A percentile compares a stretch with the other conserved stretches of the same genome.
phyloP scores from a whole-genome alignment of 1,140 invertebrate genomes.

The Mercenaria mercenaria region DNA sequence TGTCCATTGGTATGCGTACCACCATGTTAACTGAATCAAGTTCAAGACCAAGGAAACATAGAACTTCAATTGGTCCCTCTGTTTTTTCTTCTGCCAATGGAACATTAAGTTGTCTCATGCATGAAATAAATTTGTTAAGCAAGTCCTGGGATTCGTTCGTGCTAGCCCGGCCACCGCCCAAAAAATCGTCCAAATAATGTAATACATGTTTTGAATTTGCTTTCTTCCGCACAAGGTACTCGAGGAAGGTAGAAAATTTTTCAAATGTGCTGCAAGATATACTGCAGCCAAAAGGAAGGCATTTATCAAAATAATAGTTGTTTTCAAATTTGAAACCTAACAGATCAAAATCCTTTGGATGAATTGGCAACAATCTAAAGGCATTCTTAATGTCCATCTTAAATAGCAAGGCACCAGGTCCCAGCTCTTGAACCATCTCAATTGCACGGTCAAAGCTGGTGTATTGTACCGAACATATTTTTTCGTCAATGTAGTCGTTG shows the following conservation, averaged over 20 bases:
- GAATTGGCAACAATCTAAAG: background rate
- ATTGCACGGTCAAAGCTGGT: slow-evolving; percentile 48
- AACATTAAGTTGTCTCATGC: background rate
- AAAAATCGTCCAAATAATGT: slow-evolving; percentile 60
- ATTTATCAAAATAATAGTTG: too few species aligned
- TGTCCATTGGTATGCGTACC: slow-evolving; percentile 5
- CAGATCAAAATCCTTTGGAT: background rate
- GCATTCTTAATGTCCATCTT: too few species aligned
- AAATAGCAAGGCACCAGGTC: too few species aligned
- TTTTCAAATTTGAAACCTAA: too few species aligned
- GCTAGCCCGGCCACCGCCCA: background rate
- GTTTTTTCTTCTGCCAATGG: slow-evolving; percentile 32
- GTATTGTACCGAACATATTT: slow-evolving; percentile 38
- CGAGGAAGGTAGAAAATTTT: slow-evolving; percentile 27
- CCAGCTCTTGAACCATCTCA: slow-evolving; percentile 35
- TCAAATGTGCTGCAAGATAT: slow-evolving; percentile 22
- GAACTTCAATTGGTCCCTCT: background rate
- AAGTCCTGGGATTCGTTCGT: background rate
- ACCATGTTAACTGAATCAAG: slow-evolving; percentile 34
- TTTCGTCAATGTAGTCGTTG: slow-evolving; percentile 58
- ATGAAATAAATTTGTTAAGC: background rate
- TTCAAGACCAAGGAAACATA: slow-evolving; percentile 41
- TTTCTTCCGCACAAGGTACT: slow-evolving; percentile 16
- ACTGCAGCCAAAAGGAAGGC: background rate
- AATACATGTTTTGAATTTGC: background rate